Conservation (phyloP, 2,888 invertebrate genomes). For the Chloromyia formosa region DNA sequence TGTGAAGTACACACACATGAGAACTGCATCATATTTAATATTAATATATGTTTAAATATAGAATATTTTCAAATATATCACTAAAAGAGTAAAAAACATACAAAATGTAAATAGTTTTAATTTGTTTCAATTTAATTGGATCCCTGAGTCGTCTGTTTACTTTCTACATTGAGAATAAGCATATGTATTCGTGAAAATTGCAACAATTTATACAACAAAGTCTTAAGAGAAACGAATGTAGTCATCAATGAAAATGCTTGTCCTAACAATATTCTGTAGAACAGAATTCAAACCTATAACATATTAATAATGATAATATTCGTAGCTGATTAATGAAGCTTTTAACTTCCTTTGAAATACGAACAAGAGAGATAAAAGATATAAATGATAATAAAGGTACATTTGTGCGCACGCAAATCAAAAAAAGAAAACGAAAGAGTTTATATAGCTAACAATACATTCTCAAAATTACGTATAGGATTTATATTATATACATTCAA, state of each 20-base stretch:
- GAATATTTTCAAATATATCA: constrained; percentile 41
- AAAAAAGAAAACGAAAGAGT: constrained; percentile 29
- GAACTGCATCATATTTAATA: constrained; percentile 18
- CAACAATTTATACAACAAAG: neutral
- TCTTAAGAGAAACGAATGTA: neutral
- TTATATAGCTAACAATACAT: constrained; percentile 28
- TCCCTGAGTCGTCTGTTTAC: too few species aligned
- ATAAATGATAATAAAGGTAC: constrained; percentile 7
- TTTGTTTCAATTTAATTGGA: constrained; percentile 36
- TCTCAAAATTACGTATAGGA: constrained; percentile 3
- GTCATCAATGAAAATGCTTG: neutral
- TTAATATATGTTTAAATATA: constrained; percentile 26
- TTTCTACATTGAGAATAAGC: neutral
- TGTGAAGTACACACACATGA: constrained; percentile 11
- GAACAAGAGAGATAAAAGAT: constrained; percentile 7
- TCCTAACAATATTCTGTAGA: neutral
- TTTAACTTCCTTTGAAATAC: constrained; percentile 18
- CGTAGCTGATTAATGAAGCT: neutral
- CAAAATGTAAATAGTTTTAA: constrained; percentile 49
- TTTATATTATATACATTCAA: constrained; percentile 3
- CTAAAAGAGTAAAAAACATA: constrained; percentile 17
- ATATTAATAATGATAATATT: neutral
- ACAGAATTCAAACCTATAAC: neutral
- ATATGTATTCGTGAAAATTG: neutral
- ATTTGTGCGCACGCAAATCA: constrained; percentile 22